These are phyloP conservation scores for Drosophila insularis DNA, from an alignment of 1,140 invertebrate species.

Conservation along the genomic window DNA sequence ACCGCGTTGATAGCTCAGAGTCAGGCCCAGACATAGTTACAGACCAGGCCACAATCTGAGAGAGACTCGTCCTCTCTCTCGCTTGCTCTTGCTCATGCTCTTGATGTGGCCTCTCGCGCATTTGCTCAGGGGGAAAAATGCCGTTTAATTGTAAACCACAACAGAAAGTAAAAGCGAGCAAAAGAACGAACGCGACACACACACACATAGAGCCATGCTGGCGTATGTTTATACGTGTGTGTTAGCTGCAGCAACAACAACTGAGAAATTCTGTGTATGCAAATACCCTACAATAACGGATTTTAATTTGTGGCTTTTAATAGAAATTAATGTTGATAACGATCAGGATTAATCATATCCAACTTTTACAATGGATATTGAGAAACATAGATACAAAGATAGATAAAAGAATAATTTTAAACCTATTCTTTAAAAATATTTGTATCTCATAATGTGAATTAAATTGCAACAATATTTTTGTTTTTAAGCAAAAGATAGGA, in stretches of 20 bases:
- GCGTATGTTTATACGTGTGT: neutral
- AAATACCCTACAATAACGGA: neutral
- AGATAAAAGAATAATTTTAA: no score
- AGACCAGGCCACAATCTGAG: conserved; percentile 39
- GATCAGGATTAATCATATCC: no score
- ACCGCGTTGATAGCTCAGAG: conserved; percentile 39
- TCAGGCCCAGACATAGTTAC: conserved; percentile 44
- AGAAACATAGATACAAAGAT: no score
- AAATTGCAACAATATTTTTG: no score
- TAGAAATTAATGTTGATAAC: no score
- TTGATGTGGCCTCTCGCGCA: conserved; percentile 26
- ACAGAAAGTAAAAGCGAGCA: conserved; percentile 75
- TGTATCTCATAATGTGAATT: no score
- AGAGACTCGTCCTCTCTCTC: conserved; percentile 14
- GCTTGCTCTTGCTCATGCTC: conserved; percentile 12
- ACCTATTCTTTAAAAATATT: no score
- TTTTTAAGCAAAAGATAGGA: no score
- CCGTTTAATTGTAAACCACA: conserved; percentile 73
- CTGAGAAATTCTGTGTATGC: neutral
- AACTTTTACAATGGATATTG: no score
- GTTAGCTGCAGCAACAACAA: neutral
- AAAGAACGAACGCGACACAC: conserved; percentile 56
- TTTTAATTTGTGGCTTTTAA: neutral
- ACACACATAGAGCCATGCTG: conserved; percentile 7
- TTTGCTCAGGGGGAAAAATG: conserved; percentile 64